A percentile compares a stretch with the other conserved stretches of the same genome.
phyloP scores from a whole-genome alignment of 1,140 invertebrate species.

The Zaprionus gabonicus region DNA sequence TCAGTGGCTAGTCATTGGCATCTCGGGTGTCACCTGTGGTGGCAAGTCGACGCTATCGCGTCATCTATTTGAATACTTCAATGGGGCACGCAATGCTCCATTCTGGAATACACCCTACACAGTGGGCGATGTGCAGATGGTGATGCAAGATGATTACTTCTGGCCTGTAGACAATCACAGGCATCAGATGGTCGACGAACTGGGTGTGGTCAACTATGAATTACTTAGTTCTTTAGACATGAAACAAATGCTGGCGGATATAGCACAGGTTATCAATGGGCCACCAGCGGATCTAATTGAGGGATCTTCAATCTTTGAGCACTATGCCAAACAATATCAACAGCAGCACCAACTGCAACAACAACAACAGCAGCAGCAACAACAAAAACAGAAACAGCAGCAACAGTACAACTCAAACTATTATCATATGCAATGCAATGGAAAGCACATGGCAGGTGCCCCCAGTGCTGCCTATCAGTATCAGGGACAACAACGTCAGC shows the following conservation, averaged over 20 bases:
- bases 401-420: constrained; percentile 33
- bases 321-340: constrained; percentile 70
- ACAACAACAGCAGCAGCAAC: constrained; percentile 51
- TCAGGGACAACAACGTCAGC: constrained; percentile 28
- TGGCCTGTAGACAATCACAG: constrained; percentile 88
- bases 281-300: constrained; percentile 52
- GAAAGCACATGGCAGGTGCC: constrained; percentile 18
- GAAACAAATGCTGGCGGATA: constrained; percentile 87
- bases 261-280: constrained; percentile 70
- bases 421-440: constrained; percentile 40
- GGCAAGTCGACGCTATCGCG: constrained; percentile 91
- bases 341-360: constrained; percentile 72
- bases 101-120: constrained; percentile 72
- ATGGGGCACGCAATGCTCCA: constrained; percentile 58
- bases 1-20: constrained; percentile 89
- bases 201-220: constrained; percentile 93
- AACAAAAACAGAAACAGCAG: constrained; percentile 27
- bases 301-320: constrained; percentile 68
- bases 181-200: constrained; percentile 87
- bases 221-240: constrained; percentile 90
- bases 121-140: constrained; percentile 86
- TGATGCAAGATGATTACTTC: constrained; percentile 93
- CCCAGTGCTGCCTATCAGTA: constrained; percentile 23
- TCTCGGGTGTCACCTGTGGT: constrained; percentile 91
- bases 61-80: constrained; percentile 85